Base-by-base conservation (phyloP, 2,113 vertebrate species). In the Forbesichthys papilliferus region DNA sequence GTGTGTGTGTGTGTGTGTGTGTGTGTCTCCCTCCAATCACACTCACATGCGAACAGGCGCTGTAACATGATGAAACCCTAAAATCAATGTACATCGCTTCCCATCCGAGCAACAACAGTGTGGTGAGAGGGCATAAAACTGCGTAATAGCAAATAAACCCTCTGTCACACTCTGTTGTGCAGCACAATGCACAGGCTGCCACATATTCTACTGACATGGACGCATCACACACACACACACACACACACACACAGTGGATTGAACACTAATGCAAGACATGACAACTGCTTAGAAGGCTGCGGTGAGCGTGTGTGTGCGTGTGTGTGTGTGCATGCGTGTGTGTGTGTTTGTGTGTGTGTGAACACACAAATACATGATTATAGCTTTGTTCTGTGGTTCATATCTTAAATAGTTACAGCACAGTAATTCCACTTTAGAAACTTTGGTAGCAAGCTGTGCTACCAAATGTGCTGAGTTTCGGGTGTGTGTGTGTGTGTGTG, bases 131-230 rank as follows among this genome's bases (percentile, higher is more conserved):
- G 13, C 53, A 73, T 69, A 48, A 66, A 68, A 68, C 56, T 12
- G 56, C 10, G 11, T 65, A 51, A 75, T 62, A 33, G 48, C 48
- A 51, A 66, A 73, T 68, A 80, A 67, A 73, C 18, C 6, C 55
- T 48, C 47, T 80, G 73, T 73, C 77, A 68, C 46, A 10, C 18
- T 61, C 18, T 20, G 55, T 73, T 48, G 63, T 62, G 53, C 66
- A 69, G 62, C 68, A 64, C 64, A 34, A 14, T 27, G 48, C 53
- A 60, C 52, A 48, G 55, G 73, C 33, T 76, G 55, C 65, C 49
- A 57, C 56, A 65, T 68, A 11, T 68, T 79, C 51, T 75, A 47
- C 71, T 69, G 71, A 71, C 55, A 78, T 16, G 9, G 36, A 48
- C 64, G 46, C 54, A 36, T 34, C 3, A 54, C 52, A 49, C 27